phyloP scores from a whole-genome alignment of 2,888 invertebrate genomes.

The Timandra comae region DNA sequence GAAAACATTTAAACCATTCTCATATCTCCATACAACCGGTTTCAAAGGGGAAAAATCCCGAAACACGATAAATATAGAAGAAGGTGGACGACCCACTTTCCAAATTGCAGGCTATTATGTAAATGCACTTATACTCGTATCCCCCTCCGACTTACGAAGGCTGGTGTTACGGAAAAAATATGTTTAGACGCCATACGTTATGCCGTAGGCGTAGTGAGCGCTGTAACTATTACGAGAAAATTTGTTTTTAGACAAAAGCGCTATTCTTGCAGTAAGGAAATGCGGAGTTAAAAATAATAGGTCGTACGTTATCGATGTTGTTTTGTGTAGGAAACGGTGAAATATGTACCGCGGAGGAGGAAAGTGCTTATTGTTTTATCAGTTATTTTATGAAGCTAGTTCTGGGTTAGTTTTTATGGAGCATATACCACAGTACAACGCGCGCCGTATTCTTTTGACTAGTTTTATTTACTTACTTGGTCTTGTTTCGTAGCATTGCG shows the following conservation, averaged over 20 bases:
- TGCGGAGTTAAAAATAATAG: no score
- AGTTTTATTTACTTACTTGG: no score
- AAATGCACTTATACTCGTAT: slow-evolving; percentile 23
- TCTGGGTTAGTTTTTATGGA: no score
- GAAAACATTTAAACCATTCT: neutral
- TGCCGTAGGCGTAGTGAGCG: neutral
- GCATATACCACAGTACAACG: no score
- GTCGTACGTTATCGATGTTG: no score
- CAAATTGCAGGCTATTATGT: slow-evolving; percentile 27
- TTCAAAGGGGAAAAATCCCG: slow-evolving; percentile 2
- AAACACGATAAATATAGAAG: slow-evolving; percentile 15
- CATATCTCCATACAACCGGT: slow-evolving; percentile 2
- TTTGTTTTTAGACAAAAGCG: neutral
- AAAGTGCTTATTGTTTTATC: no score
- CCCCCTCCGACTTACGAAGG: neutral
- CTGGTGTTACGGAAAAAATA: slow-evolving; percentile 15
- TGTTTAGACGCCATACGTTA: slow-evolving; percentile 14
- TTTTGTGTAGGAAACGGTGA: no score
- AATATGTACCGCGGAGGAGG: no score
- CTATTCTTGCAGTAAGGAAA: no score
- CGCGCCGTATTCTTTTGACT: no score
- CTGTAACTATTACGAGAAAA: slow-evolving; percentile 1
- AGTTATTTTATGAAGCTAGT: no score
- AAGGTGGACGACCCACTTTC: slow-evolving; percentile 14
- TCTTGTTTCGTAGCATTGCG: no score